Base-by-base conservation (phyloP, 1,140 invertebrate species). In the Rhagoletis pomonella region DNA sequence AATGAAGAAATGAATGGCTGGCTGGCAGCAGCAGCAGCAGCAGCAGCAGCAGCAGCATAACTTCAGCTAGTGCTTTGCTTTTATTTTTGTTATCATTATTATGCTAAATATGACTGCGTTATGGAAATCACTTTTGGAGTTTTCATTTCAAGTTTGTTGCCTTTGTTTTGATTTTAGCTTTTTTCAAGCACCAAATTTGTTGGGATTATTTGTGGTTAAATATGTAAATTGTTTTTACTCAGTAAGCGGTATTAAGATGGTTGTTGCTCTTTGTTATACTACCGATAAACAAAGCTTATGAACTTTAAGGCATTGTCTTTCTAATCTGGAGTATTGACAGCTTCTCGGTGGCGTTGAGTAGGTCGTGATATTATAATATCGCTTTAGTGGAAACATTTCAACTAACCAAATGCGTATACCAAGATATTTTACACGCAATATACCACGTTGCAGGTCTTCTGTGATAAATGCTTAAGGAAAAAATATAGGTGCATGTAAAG, bases 41-140 rank as follows among this genome's bases (percentile, higher is more conserved):
- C 12, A 59, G 58, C 12, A 59, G 58, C 17, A 64, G 62, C 64
- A 10, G 64, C 39, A 17, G 6, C 60, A 14, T 62, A n/a, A 62
- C 12, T n/a, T 17, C 12, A 62, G 60, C 73, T 81, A 19, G 47
- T 55, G 4, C 17, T 58, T 81, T 55, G 73, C 19, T 55, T 81
- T 81, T 81, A 81, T 81, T 81, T 81, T 55, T 81, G 73, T 81
- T 81, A 81, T 81, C 73, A 81, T 81, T 81, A 81, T 58, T 81
- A 81, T 55, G 73, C 73, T 81, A 81, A 81, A 55, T 81, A 81
- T 81, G 73, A 81, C 73, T 81, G 73, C 73, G 73, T 81, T 81
- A 81, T 81, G 73, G 73, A 81, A 81, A 81, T 81, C 73, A 81
- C 47, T 81, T 81, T 73, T 81, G n/a, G n/a, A 55, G 73, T 81